Base-by-base conservation (phyloP, 2,888 invertebrate species). In the Drosophila villosipedis region DNA sequence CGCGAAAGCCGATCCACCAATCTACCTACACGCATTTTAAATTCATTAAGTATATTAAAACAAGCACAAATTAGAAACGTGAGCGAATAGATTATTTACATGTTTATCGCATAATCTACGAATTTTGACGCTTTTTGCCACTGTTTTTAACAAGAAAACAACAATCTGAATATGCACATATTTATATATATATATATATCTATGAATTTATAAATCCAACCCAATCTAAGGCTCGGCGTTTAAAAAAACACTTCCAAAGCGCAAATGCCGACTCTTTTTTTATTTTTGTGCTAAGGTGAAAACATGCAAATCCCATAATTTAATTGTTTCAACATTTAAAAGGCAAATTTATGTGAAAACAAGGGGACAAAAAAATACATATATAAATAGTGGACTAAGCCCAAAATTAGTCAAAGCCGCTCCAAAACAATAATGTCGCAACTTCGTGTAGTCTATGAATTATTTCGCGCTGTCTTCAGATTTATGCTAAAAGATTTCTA, bases 121-220 rank as follows among this genome's bases (percentile, higher is more conserved):
- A 90, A 74, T 83, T 90, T 88, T 88, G 87, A 88, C 87, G 87
- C 87, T 89, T 89, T 90, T 84, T 89, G 87, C 91, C 91, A 86
- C 87, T 70, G 87, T 90, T 89, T 84, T 68, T 53, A 63, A 70
- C 68, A 73, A 73, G 65, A 79, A 78, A 80, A 73, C 62, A 68
- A 55, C 70, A 61, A 60, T 25, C 66, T 64, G 39, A 67, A 68
- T 55, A 73, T 80, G 61, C 31, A 63, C 69, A 80, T 76, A 73
- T 66, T 30, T 54, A 25, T 76, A 67, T 69, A 47, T 22, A 14
- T 6, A 22, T 22, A 22, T 22, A 25, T 25, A 69, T 68, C 64
- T 47, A 54, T 22, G 59, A 61, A 76, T 76, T 68, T 58, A 57
- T 19, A 67, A 55, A 60, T 49, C 31, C 65, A 81, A 78, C 2